phyloP scores from a whole-genome alignment of 2,113 vertebrate genomes.

The Lathamus discolor region DNA sequence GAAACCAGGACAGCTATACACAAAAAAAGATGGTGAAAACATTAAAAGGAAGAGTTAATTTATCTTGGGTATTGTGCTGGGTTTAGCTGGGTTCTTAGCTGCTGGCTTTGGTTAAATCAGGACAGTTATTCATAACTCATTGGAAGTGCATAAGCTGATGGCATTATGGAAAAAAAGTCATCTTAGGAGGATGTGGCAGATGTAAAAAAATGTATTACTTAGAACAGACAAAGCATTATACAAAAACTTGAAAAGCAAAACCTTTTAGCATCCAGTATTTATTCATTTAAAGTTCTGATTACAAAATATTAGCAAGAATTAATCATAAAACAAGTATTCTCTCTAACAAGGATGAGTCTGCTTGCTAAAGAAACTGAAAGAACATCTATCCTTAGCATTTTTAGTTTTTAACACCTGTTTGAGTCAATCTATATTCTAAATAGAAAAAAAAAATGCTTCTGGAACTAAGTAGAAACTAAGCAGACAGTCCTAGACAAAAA shows the following conservation, averaged over 20 bases:
- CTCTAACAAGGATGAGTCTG: not conserved
- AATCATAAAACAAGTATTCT: not conserved
- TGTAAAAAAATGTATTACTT: not conserved
- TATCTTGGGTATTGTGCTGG: not conserved
- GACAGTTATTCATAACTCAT: not conserved
- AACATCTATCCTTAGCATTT: not conserved
- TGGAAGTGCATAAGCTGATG: not conserved
- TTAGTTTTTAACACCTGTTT: not conserved
- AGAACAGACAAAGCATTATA: not conserved
- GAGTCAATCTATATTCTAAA: not conserved
- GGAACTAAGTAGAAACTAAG: no score
- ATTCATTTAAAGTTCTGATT: not conserved
- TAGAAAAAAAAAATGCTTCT: no score
- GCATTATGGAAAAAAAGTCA: not conserved
- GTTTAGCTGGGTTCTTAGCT: no score
- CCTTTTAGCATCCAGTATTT: not conserved
- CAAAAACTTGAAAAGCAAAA: not conserved
- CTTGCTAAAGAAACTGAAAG: not conserved
- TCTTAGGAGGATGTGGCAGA: not conserved
- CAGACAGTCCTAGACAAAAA: not conserved
- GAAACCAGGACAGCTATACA: no score
- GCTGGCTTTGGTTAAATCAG: no score
- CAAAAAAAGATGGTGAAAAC: not conserved
- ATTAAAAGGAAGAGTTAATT: not conserved
- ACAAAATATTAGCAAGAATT: not conserved